phyloP scores from a whole-genome alignment of 2,888 invertebrate genomes.

The Aporophyla lueneburgensis region DNA sequence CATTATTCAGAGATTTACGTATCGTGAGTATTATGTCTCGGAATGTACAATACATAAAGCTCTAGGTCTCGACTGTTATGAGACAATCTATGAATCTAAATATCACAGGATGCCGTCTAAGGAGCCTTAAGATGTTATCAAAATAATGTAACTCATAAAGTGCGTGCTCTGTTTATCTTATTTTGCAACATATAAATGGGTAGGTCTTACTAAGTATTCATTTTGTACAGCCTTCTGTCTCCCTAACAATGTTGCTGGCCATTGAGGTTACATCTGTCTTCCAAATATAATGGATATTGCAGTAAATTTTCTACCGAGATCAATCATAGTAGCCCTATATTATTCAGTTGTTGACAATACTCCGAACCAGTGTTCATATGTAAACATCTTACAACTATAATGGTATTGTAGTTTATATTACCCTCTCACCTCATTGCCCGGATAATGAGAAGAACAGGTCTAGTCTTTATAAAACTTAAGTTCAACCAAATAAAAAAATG shows the following conservation, averaged over 20 bases:
- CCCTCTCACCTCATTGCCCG: not conserved
- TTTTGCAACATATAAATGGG: not conserved
- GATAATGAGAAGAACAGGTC: not conserved
- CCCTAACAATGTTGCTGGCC: conserved; percentile 5
- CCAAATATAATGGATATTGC: conserved; percentile 17
- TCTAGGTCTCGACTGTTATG: conserved; percentile 5
- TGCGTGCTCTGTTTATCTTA: conserved; percentile 29
- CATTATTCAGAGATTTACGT: not conserved
- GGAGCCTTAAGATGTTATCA: conserved; percentile 30
- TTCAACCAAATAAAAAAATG: too few species aligned
- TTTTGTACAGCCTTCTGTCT: conserved; percentile 12
- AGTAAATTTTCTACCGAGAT: not conserved
- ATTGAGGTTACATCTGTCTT: conserved; percentile 31
- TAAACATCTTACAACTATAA: conserved; percentile 4
- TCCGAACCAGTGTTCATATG: not conserved
- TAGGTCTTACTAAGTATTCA: not conserved
- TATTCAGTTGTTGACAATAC: not conserved
- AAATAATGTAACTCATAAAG: conserved; percentile 23
- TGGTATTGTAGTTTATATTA: not conserved
- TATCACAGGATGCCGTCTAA: conserved; percentile 11
- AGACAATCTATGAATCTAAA: conserved; percentile 41
- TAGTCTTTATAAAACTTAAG: not conserved
- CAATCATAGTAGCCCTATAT: not conserved
- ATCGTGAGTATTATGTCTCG: not conserved
- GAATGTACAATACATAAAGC: conserved; percentile 18